These are phyloP conservation scores for Venusia cambrica DNA, from an alignment of 2,888 invertebrate genomes.

Conservation along the genomic window DNA sequence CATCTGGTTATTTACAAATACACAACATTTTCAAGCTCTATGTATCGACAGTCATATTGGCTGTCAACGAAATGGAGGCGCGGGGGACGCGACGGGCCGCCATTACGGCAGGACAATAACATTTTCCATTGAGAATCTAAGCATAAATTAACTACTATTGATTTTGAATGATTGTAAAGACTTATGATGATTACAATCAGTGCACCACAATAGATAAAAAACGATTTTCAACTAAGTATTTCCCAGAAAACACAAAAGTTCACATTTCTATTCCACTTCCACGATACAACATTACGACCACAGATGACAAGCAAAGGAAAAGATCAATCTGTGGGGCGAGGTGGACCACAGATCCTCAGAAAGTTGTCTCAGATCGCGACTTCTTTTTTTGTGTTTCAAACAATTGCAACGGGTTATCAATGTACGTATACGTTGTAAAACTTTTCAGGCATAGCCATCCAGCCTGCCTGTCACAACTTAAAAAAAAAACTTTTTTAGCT, in stretches of 20 bases:
- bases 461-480: no score
- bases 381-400: no score
- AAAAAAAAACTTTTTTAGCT: no score
- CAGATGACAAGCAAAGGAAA: no score
- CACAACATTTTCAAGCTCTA: conserved; percentile 70
- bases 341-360: no score
- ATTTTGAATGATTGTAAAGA: conserved; percentile 22
- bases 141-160: conserved; percentile 17
- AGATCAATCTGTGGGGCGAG: no score
- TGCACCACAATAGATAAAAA: conserved; percentile 17
- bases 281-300: conserved; percentile 57
- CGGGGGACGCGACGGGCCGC: conserved; percentile 86
- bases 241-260: conserved; percentile 34
- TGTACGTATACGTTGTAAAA: no score
- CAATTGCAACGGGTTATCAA: no score
- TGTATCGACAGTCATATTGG: conserved; percentile 78
- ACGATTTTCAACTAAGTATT: conserved; percentile 1
- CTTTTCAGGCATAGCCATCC: no score
- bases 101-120: conserved; percentile 82
- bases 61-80: conserved; percentile 84
- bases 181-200: conserved; percentile 14
- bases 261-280: conserved; percentile 52
- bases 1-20: conserved; percentile 60
- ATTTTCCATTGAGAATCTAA: conserved; percentile 46
- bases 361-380: no score